phyloP scores from a whole-genome alignment of 2,888 invertebrate species.

The Oxycera nigricornis region DNA sequence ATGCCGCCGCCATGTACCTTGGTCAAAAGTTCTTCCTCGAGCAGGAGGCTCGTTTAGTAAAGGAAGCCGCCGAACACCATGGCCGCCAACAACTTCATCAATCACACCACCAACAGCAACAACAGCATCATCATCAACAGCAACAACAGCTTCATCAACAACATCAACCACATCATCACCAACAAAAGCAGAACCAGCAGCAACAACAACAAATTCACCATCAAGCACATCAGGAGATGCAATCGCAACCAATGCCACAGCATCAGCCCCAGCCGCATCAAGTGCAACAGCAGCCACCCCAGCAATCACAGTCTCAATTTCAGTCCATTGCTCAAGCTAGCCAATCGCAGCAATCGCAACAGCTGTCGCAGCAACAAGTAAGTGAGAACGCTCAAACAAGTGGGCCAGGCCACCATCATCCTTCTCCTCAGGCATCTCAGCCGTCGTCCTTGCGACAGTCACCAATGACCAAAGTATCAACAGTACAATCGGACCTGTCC shows the following conservation, averaged over 20 bases:
- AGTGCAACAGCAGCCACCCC: conserved; percentile 58
- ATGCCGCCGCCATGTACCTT: conserved; percentile 76
- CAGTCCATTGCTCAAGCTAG: conserved; percentile 59
- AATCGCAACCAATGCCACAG: conserved; percentile 60
- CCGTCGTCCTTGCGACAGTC: conserved; percentile 53
- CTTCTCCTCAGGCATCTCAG: conserved; percentile 46
- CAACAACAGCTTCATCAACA: conserved; percentile 66
- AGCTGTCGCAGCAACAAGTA: conserved; percentile 55
- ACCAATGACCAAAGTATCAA: conserved; percentile 57
- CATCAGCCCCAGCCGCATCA: conserved; percentile 57
- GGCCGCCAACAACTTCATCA: conserved; percentile 65
- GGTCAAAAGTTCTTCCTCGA: conserved; percentile 82
- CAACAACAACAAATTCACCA: conserved; percentile 65
- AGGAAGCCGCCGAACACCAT: conserved; percentile 69
- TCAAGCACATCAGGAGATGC: conserved; percentile 65
- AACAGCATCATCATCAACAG: conserved; percentile 64
- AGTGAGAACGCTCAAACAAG: conserved; percentile 26
- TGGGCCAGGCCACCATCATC: conserved; percentile 40
- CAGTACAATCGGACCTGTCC: conserved; percentile 73
- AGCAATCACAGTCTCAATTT: conserved; percentile 59
- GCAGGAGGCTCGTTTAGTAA: conserved; percentile 77
- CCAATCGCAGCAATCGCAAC: conserved; percentile 56
- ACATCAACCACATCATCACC: conserved; percentile 63
- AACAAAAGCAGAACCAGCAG: conserved; percentile 63
- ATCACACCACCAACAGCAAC: conserved; percentile 63